Base-by-base conservation (phyloP, 2,888 invertebrate genomes). In the Synanthedon vespiformis region DNA sequence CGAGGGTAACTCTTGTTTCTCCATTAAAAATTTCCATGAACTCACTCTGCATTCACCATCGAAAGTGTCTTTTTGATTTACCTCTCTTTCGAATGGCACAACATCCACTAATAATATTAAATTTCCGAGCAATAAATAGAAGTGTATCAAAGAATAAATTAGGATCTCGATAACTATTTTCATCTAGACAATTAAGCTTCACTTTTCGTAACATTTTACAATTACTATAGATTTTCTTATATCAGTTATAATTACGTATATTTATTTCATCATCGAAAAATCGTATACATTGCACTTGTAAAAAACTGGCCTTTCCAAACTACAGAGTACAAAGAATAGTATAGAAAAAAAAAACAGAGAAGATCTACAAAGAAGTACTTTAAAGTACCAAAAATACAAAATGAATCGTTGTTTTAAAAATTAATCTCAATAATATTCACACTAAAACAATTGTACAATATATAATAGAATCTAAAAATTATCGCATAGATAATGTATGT, bases 221-320 rank as follows among this genome's bases (percentile, higher is more conserved):
- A 79, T 80, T 73, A 76, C 77, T 73, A 77, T 77, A 81, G 73
- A 77, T 79, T 80, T 34, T 72, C 72, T 73, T 84, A 84, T 80
- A 84, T 83, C 80, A 81, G 78, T 80, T 77, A 74, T 76, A 73
- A 79, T 85, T 87, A 87, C 85, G 86, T 87, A 87, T 87, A 86
- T 86, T 79, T 81, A 84, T 85, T 86, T 79, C 81, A 84, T 85
- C 80, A 73, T 85, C 80, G 70, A 82, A 85, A 80, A 86, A 86
- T 88, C 88, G 88, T 88, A 88, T 88, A 88, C 88, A 88, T 88
- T 88, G 88, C 88, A 88, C 88, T 80, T 81, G 80, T 81, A 77
- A 70, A 22, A 34, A 80, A 88, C 87, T 88, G 88, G 88, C 87
- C 88, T 85, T 76, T 70, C 63, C 77, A 70, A 68, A 74, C 78